Evolutionary conservation across 2,888 invertebrate species (phyloP), one percentile per base, ranked within the genome.

Genomic region (Lithophane leautieri): DNA sequence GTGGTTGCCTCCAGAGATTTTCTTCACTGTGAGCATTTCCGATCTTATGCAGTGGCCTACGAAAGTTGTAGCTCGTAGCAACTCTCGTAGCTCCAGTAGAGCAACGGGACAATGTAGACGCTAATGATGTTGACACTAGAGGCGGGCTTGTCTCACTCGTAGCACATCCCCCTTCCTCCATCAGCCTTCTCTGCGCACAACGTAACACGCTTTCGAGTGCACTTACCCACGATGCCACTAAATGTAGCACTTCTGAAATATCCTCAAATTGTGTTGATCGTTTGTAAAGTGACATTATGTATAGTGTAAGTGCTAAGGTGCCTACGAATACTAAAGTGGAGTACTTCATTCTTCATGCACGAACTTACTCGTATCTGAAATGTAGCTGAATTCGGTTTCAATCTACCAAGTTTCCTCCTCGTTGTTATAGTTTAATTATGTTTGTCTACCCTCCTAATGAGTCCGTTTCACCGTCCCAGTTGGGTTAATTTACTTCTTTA

Each of bases 121-220:
- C 94, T 95, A 95, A 95, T 95, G 95, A 96, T 95, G 95, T 96
- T 95, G 95, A 95, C 95, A 95, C 95, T 94, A 94, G 92, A 94
- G 90, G 90, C 90, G 90, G 89, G 91, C 92, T 93, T 79, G 87
- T 81, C 85, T 86, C 91, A 91, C 88, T 90, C 89, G 90, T 77
- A 90, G 90, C 91, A 91, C 87, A 88, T 85, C 89, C 86, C 86
- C 86, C 81, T 82, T 79, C 84, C 77, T 79, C 75, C 80, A 75
- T 75, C 75, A 69, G 72, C 74, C 73, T 81, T 78, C 75, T 78
- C 84, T 78, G 79, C 82, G 82, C 79, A 82, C 86, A 71, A 86
- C 79, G 86, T 82, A 86, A 82, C 86, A 83, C 83, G 79, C 82
- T 88, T 89, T 86, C 84, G 87, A 91, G 90, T 92, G 91, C 93